Evolutionary conservation across 2,888 invertebrate genomes (phyloP), one percentile per base, ranked within the genome.

Genomic region (Drosophila antonietae): DNA sequence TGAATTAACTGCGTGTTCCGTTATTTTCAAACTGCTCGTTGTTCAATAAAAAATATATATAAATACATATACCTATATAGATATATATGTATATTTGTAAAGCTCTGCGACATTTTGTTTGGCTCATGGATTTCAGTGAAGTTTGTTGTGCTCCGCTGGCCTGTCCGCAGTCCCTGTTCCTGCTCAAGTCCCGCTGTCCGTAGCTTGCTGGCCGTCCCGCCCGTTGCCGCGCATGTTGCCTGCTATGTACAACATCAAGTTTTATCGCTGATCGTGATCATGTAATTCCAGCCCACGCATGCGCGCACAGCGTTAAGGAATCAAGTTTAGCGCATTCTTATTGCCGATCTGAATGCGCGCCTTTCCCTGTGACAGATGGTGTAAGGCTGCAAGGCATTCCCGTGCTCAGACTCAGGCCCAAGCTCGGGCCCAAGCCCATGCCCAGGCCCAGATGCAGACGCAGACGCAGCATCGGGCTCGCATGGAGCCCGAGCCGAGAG

Each of bases 201-300:
- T 52, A 15, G 43, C 12, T 12, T 5, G 37, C 37, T 5, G 37
- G 5, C 68, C 60, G 20, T 2, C 20, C 44, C 18, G 47, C 47
- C 57, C 23, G 31, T 37, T 37, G 46, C 41, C 65, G 53, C 57
- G 55, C 49, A 68, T 83, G 81, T 80, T 78, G 68, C 78, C 60
- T 70, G 73, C 81, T 87, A 87, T 89, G 85, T 87, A 83, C 89
- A 87, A 89, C 87, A 88, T 88, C 89, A 88, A 88, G 88, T 90
- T 90, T 91, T 91, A 92, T 92, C 92, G 90, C 86, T 91, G 91
- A 92, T 92, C 92, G 92, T 92, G 92, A 92, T 92, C 92, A 90
- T 92, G 92, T 92, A 92, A 92, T 91, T 91, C 89, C 92, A 91
- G 88, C 92, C 92, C 92, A 92, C 92, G 92, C 92, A 92, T 87